Conservation (phyloP, 2,888 invertebrate species). For the Drosophila conformis region DNA sequence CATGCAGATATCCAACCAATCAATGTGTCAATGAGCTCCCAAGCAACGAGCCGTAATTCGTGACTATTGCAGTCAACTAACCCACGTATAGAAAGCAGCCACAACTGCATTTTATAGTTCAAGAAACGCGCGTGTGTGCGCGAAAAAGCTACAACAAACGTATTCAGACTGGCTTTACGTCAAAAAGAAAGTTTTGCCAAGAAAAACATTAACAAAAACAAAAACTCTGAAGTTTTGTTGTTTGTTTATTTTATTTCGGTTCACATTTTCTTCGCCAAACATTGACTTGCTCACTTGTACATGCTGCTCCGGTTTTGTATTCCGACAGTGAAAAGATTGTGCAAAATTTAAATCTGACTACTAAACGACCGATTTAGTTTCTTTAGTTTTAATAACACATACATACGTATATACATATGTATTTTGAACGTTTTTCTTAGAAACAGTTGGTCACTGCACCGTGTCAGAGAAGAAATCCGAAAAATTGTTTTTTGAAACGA, state of each 20-base stretch:
- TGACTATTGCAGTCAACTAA: constrained; percentile 50
- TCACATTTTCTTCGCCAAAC: constrained; percentile 60
- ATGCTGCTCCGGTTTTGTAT: constrained; percentile 42
- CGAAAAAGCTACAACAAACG: constrained; percentile 56
- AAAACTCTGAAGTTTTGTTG: constrained; percentile 50
- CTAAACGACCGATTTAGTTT: constrained; percentile 14
- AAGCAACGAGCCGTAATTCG: constrained; percentile 17
- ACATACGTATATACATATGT: neutral
- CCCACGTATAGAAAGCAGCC: constrained; percentile 67
- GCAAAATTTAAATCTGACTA: constrained; percentile 48
- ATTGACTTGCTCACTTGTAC: constrained; percentile 32
- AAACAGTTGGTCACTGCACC: constrained; percentile 15
- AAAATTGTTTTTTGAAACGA: constrained; percentile 21
- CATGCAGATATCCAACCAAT: neutral
- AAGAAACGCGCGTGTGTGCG: constrained; percentile 61
- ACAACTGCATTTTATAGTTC: constrained; percentile 72
- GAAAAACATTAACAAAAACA: constrained; percentile 67
- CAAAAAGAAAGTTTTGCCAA: constrained; percentile 76
- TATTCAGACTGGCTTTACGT: constrained; percentile 60
- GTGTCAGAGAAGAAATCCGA: constrained; percentile 16
- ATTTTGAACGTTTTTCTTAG: constrained; percentile 6
- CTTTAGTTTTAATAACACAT: neutral
- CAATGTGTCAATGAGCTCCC: constrained; percentile 7
- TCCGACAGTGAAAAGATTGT: constrained; percentile 33
- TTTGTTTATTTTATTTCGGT: constrained; percentile 63